Base-by-base conservation (phyloP, 2,113 vertebrate species). In the Tragelaphus scriptus region DNA sequence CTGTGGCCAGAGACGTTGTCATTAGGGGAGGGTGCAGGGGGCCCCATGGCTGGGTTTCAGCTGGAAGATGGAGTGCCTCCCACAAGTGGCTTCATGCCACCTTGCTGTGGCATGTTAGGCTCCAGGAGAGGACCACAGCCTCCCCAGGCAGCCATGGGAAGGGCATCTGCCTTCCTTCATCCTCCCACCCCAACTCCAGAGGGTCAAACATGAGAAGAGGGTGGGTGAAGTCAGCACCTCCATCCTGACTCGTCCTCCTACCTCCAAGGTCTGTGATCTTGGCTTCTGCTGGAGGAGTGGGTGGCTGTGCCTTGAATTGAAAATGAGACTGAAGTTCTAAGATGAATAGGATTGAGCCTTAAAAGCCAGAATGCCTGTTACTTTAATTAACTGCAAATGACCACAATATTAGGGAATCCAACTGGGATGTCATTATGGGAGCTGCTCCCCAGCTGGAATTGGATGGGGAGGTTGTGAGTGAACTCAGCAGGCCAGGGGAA, bases 361-460 rank as follows among this genome's bases (percentile, higher is more conserved):
- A 65, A 49, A 49, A 97, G 61, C 32, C 36, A 49, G 80, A 65
- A 81, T 59, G 44, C 79, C 17, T 40, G 88, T 91, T 55, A 44
- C n/a, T 93, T 90, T 93, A 91, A 86, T 95, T 92, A 96, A 58
- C n/a, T n/a, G 56, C 88, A 97, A 96, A 61, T 81, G 84, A 89
- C 95, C 89, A 79, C 77, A 79, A 13, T 80, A 85, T 80, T 65
- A 55, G 32, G 32, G 63, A 71, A 28, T 75, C 81, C 63, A 61
- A 4, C 81, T 92, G 75, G 7, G 77, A 65, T 65, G 49, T 68
- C 81, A 51, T 88, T 90, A 75, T 25, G 65, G 49, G 81, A 97
- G 44, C 32, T 56, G 61, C 23, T 55, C 25, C 36, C 6, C 30
- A 23, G 56, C 3, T 6, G 80, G 85, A 61, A 79, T 56, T 25